These are phyloP conservation scores for Palythoa heliodiscus DNA, from an alignment of 92 coral and sea anemone genomes.

Conservation along the genomic window DNA sequence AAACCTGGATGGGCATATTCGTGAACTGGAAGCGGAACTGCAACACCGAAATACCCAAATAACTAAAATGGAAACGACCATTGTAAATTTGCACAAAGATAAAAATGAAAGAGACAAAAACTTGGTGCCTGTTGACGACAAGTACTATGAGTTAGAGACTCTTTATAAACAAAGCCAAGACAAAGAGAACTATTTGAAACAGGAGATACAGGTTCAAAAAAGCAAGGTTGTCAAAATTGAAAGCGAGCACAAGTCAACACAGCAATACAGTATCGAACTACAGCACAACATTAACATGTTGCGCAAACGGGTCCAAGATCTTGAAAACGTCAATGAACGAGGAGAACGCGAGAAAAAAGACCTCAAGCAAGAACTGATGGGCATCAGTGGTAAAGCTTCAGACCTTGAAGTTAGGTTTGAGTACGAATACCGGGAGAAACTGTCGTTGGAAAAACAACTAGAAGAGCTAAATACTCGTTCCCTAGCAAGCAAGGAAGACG, in stretches of 20 bases:
- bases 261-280: conserved; percentile 84
- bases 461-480: conserved; percentile 78
- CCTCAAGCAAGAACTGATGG: conserved; percentile 73
- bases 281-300: conserved; percentile 88
- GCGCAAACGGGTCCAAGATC: conserved; percentile 78
- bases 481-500: conserved; percentile 76
- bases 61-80: conserved; percentile 82
- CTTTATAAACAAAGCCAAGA: conserved; percentile 58
- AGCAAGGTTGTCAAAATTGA: conserved; percentile 76
- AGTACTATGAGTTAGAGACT: conserved; percentile 56
- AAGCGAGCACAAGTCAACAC: conserved; percentile 80
- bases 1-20: conserved; percentile 65
- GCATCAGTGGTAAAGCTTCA: conserved; percentile 72
- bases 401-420: conserved; percentile 92
- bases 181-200: conserved; percentile 75
- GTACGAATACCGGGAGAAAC: conserved; percentile 91
- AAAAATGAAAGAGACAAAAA: conserved; percentile 63
- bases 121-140: conserved; percentile 52
- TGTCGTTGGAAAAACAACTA: conserved; percentile 81
- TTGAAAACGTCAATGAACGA: conserved; percentile 70
- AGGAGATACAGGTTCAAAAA: conserved; percentile 82
- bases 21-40: conserved; percentile 70
- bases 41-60: conserved; percentile 68
- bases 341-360: conserved; percentile 81
- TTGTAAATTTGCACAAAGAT: conserved; percentile 65